Evolutionary conservation across 2,113 vertebrate species (phyloP).

Genomic region (Suncus etruscus): DNA sequence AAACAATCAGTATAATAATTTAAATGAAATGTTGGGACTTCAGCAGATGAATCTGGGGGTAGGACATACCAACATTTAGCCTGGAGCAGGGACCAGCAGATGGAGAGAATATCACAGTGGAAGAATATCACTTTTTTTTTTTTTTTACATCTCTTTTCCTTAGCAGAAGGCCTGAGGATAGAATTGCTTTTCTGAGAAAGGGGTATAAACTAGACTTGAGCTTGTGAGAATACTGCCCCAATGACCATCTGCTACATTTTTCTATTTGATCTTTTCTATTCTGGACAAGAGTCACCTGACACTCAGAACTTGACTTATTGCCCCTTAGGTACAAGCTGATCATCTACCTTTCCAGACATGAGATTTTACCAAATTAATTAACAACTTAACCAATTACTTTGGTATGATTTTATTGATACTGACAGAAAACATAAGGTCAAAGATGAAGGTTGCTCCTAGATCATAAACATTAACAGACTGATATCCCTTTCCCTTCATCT

Average conservation of each 20-base stretch:
- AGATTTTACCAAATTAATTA: not conserved
- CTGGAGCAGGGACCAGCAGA: too few relatives aligned
- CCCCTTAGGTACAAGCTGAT: not conserved
- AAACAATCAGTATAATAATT: too few relatives aligned
- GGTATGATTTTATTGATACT: not conserved
- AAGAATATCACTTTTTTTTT: not conserved
- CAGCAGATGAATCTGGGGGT: too few relatives aligned
- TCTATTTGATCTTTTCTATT: not conserved
- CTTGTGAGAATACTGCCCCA: not conserved
- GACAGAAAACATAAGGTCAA: not conserved
- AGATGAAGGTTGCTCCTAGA: not conserved
- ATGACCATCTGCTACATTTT: not conserved
- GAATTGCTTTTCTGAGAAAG: not conserved
- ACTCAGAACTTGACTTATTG: not conserved
- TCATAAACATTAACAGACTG: not conserved
- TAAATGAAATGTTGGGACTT: too few relatives aligned
- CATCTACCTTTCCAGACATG: not conserved
- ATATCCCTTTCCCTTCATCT: not conserved
- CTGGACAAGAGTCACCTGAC: not conserved
- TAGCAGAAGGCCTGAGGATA: not conserved
- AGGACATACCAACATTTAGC: too few relatives aligned
- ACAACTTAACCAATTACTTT: conserved; percentile 1
- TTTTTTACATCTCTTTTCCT: not conserved
- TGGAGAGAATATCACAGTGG: too few relatives aligned
- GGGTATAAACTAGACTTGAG: not conserved